Percentiles rank a stretch among this genome's conserved stretches.
These are phyloP conservation scores for Tholera decimalis DNA, from an alignment of 2,888 invertebrate genomes.

Conservation along the genomic window DNA sequence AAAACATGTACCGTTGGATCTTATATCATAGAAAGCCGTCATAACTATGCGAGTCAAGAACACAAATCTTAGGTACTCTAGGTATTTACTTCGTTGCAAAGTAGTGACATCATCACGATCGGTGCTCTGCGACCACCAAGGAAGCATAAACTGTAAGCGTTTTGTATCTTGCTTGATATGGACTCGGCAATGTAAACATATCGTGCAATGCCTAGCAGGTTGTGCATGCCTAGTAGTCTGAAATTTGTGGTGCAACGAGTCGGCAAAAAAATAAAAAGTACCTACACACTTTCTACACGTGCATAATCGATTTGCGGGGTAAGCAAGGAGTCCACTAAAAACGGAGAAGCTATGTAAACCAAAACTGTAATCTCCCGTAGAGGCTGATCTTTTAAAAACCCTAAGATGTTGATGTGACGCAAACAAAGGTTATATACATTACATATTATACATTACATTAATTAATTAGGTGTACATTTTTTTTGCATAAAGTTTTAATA, in stretches of 20 bases:
- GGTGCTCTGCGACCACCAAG: constrained; percentile 83
- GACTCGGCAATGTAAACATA: constrained; percentile 79
- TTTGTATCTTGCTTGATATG: constrained; percentile 78
- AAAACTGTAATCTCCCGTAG: neutral
- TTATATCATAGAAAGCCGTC: constrained; percentile 58
- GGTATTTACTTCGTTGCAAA: constrained; percentile 67
- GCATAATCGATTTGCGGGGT: constrained; percentile 1
- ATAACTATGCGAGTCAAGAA: constrained; percentile 45
- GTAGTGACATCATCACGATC: constrained; percentile 82
- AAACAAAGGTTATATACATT: neutral
- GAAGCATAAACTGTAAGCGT: constrained; percentile 75
- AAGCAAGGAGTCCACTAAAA: constrained; percentile 19
- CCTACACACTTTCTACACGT: constrained; percentile 14
- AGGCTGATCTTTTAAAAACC: neutral
- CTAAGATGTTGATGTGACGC: neutral
- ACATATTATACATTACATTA: too few species aligned
- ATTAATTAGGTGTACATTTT: too few species aligned
- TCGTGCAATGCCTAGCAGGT: constrained; percentile 71
- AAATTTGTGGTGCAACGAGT: constrained; percentile 29
- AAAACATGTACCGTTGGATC: constrained; percentile 46
- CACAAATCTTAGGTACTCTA: constrained; percentile 55
- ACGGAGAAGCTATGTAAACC: neutral
- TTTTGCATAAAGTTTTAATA: too few species aligned
- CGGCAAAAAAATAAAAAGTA: constrained; percentile 40
- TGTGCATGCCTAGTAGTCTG: constrained; percentile 72